phyloP scores from a whole-genome alignment of 1,140 invertebrate species.

The Lerema accius region DNA sequence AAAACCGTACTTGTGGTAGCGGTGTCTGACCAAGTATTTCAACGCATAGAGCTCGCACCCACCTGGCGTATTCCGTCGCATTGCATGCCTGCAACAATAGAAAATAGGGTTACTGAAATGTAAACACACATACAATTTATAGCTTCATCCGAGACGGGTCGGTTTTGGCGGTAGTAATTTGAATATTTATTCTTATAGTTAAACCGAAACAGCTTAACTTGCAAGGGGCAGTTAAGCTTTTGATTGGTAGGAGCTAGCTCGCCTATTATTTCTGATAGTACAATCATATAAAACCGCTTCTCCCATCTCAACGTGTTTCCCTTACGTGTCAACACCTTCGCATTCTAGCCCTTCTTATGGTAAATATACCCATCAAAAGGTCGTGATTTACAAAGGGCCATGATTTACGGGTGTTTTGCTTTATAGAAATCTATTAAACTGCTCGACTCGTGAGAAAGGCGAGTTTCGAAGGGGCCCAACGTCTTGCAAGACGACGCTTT shows the following conservation, averaged over 20 bases:
- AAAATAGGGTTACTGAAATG: constrained; percentile 32
- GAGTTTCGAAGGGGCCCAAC: constrained; percentile 57
- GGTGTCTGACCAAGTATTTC: constrained; percentile 77
- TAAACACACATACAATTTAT: constrained; percentile 34
- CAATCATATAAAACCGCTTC: constrained; percentile 29
- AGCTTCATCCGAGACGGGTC: constrained; percentile 36
- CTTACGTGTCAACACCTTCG: constrained; percentile 77
- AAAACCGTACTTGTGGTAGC: constrained; percentile 71
- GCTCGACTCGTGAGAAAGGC: constrained; percentile 74
- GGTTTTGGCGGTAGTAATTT: constrained; percentile 35
- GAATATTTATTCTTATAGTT: constrained; percentile 39
- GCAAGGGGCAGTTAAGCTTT: constrained; percentile 25
- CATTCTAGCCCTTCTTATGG: constrained; percentile 77
- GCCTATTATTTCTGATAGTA: constrained; percentile 35
- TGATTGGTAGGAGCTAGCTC: constrained; percentile 40
- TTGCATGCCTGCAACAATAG: constrained; percentile 77
- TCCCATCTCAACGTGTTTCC: constrained; percentile 68
- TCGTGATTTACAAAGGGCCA: constrained; percentile 65
- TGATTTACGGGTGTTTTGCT: constrained; percentile 77
- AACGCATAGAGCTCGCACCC: constrained; percentile 76
- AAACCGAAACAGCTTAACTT: constrained; percentile 28
- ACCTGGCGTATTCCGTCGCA: constrained; percentile 74
- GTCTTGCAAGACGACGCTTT: constrained; percentile 57
- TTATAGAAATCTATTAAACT: constrained; percentile 72
- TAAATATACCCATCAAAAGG: constrained; percentile 72